Evolutionary conservation across 2,888 invertebrate genomes (phyloP).

Genomic region (Eulithis prunata): DNA sequence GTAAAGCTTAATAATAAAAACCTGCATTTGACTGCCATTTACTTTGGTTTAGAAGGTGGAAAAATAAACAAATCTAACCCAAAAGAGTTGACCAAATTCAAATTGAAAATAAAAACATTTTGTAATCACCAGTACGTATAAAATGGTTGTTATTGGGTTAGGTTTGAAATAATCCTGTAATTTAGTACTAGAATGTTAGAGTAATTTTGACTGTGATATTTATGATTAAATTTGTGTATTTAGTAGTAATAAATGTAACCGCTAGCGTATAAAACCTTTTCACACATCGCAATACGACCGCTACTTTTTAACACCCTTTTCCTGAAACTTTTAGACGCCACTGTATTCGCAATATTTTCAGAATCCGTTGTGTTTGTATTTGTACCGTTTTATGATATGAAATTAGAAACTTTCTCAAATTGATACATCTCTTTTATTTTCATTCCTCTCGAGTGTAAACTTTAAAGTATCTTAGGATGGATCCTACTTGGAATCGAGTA

Average conservation of each 20-base stretch:
- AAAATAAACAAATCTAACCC: slow-evolving; percentile 12
- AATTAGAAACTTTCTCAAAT: slow-evolving; percentile 70
- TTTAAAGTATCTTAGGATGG: slow-evolving; percentile 4
- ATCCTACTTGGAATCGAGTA: slow-evolving; percentile 29
- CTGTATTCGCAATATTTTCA: slow-evolving; percentile 67
- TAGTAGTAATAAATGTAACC: slow-evolving; percentile 75
- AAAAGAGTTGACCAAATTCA: neutral
- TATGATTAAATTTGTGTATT: slow-evolving; percentile 80
- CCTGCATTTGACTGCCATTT: slow-evolving; percentile 76
- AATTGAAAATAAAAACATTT: neutral
- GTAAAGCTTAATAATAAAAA: slow-evolving; percentile 56
- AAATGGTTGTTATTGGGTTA: slow-evolving; percentile 34
- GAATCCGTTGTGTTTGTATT: slow-evolving; percentile 69
- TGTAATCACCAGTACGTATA: neutral
- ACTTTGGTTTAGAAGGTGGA: slow-evolving; percentile 15
- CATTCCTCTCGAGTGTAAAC: slow-evolving; percentile 12
- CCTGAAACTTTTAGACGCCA: slow-evolving; percentile 47
- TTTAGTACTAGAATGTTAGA: slow-evolving; percentile 75
- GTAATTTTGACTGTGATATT: slow-evolving; percentile 84
- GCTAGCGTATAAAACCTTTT: slow-evolving; percentile 51
- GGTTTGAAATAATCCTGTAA: slow-evolving; percentile 45
- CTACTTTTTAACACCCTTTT: slow-evolving; percentile 48
- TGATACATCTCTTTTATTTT: slow-evolving; percentile 55
- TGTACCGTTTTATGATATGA: slow-evolving; percentile 57
- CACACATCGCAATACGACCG: slow-evolving; percentile 45